These are phyloP conservation scores for Caenorhabditis sp. DNA, from an alignment of 2,888 invertebrate genomes.

Conservation along the genomic window DNA sequence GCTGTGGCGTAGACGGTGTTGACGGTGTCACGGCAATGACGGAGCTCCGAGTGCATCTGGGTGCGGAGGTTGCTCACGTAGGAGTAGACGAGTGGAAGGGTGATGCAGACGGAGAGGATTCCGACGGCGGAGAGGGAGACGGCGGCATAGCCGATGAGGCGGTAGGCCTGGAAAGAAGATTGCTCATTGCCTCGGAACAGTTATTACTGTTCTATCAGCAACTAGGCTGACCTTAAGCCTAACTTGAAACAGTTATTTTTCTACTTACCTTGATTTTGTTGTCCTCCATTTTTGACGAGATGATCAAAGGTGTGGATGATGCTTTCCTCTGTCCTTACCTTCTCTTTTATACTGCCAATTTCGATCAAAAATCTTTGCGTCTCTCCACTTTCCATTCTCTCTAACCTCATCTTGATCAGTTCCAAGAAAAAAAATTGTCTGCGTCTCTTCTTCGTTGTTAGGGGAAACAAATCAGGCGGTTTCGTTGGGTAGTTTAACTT, in stretches of 20 bases:
- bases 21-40: constrained; percentile 65
- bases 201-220: no score
- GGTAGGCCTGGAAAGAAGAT: constrained; percentile 68
- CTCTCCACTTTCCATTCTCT: not conserved
- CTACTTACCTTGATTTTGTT: constrained; percentile 67
- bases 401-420: not conserved
- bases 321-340: constrained; percentile 3
- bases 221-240: no score
- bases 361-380: constrained; percentile 6
- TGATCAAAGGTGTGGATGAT: constrained; percentile 49
- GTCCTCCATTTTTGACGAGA: constrained; percentile 62
- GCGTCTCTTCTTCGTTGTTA: constrained; percentile 15
- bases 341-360: constrained; percentile 52
- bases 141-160: constrained; percentile 69
- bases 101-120: constrained; percentile 67
- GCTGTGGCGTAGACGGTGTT: constrained; percentile 66
- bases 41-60: constrained; percentile 65
- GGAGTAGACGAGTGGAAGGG: constrained; percentile 65
- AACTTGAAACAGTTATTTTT: not conserved
- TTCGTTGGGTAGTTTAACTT: constrained; percentile 20
- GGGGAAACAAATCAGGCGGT: constrained; percentile 2
- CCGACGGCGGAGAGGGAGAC: constrained; percentile 68
- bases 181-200: no score
- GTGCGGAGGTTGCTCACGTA: constrained; percentile 62
- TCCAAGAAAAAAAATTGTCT: constrained; percentile 6